Conservation (phyloP, 1,140 invertebrate genomes). For the Probaryconus sp. region DNA sequence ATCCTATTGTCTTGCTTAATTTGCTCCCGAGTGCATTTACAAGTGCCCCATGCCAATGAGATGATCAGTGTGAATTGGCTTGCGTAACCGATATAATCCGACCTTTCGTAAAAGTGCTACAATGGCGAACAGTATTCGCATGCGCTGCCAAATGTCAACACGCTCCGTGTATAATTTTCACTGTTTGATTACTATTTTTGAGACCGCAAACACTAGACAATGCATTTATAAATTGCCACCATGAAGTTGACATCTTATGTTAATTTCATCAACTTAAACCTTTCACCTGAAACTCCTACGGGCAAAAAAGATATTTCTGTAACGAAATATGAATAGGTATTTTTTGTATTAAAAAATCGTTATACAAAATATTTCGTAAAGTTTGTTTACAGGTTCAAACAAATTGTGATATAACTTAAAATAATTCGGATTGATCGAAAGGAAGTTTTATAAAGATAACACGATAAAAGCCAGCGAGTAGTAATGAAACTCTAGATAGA, state of each 20-base stretch:
- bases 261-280: too few relatives aligned
- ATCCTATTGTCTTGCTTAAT: slow-evolving; percentile 58
- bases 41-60: slow-evolving; percentile 3
- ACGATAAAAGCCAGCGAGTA: slow-evolving; percentile 29
- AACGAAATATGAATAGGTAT: too few relatives aligned
- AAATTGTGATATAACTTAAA: too few relatives aligned
- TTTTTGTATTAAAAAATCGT: too few relatives aligned
- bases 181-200: neutral
- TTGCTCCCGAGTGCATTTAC: slow-evolving; percentile 44
- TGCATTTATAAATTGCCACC: slow-evolving; percentile 14
- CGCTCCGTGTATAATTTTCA: slow-evolving; percentile 15
- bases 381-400: too few relatives aligned
- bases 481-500: slow-evolving; percentile 27
- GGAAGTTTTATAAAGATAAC: slow-evolving; percentile 24
- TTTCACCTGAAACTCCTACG: too few relatives aligned
- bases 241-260: too few relatives aligned
- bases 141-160: slow-evolving; percentile 30
- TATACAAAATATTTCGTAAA: too few relatives aligned
- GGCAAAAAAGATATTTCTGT: too few relatives aligned
- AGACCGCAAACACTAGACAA: neutral
- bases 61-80: slow-evolving; percentile 16
- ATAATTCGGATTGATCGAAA: too few relatives aligned
- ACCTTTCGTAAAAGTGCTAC: slow-evolving; percentile 23
- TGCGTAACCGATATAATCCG: slow-evolving; percentile 31
- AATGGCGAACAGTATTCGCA: slow-evolving; percentile 11